Base-by-base conservation (phyloP, 2,113 vertebrate genomes). In the Enhydra lutris region DNA sequence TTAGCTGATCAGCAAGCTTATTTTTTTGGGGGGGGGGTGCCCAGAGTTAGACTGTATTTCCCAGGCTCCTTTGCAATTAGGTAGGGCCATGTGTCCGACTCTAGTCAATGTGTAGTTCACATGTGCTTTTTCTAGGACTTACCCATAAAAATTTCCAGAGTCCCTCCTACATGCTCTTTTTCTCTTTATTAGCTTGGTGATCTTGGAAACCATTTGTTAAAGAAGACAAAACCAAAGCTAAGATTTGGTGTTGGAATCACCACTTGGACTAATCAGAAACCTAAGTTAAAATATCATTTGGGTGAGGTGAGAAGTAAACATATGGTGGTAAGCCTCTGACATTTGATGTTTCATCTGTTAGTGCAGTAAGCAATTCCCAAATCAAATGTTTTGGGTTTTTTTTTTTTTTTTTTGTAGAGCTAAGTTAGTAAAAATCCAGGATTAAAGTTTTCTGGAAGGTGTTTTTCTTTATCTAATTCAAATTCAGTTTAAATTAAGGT, bases 401-500 rank as follows among this genome's bases (percentile, higher is more conserved):
- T 55, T 39, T 94, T 29, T 89, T 0, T 15, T 29, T 89, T 36
- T 57, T 39, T 92, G n/a, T 69, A 45, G 31, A 65, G 85, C 52
- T 91, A 36, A 89, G 57, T 76, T 85, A 74, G 34, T n/a, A 15
- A 63, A 91, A 97, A 88, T 91, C 26, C 14, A 92, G 23, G 20
- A 74, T 76, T 87, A 7, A 39, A 50, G 52, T 80, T 87, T 97
- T 61, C 26, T 93, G 34, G 90, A 88, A 65, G 59, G 82, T 82
- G 24, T 90, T 92, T 94, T 95, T 81, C 65, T 86, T 89, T 65
- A n/a, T 89, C 34, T 76, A 92, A 90, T 84, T 95, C 24, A 94
- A 89, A 96, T 88, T 94, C 61, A 85, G 23, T 42, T 89, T 97
- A 67, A 89, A 23, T 92, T 94, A 93, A 89, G 31, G 45, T 78